Conservation (phyloP, 1,140 invertebrate species). For the Stegodyphus dumicola region DNA sequence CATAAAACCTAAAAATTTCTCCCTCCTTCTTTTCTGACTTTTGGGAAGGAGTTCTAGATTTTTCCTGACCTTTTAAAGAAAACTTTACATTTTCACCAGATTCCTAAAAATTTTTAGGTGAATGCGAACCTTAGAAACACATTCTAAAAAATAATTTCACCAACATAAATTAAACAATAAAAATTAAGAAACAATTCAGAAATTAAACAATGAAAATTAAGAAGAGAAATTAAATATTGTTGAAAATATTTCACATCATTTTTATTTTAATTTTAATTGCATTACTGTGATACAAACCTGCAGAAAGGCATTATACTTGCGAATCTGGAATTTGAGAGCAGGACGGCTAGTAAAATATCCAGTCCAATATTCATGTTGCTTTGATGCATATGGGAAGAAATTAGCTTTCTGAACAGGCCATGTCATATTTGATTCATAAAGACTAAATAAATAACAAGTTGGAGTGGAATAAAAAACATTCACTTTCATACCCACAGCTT, state of each 20-base stretch:
- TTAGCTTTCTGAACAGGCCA: slow-evolving; percentile 70
- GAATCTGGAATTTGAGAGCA: slow-evolving; percentile 74
- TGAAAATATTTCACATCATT: no score
- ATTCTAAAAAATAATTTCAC: no score
- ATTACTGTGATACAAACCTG: slow-evolving; percentile 67
- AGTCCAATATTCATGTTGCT: slow-evolving; percentile 78
- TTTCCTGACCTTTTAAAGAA: no score
- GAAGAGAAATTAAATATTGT: no score
- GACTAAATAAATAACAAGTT: slow-evolving; percentile 88
- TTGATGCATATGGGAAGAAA: slow-evolving; percentile 80
- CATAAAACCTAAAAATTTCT: no score
- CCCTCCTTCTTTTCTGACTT: no score
- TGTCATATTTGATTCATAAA: slow-evolving; percentile 75
- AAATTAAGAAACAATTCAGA: no score
- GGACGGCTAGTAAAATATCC: slow-evolving; percentile 71
- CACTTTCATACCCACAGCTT: slow-evolving; percentile 66
- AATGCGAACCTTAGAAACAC: no score
- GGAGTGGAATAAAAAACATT: slow-evolving; percentile 94
- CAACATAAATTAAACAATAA: background rate
- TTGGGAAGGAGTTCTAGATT: no score
- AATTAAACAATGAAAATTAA: background rate
- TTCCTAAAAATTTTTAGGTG: no score
- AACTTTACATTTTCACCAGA: no score
- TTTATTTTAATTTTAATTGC: no score
- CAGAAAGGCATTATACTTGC: slow-evolving; percentile 86